phyloP scores from a whole-genome alignment of 2,797 vertebrate species.

The Remorina albescens region DNA sequence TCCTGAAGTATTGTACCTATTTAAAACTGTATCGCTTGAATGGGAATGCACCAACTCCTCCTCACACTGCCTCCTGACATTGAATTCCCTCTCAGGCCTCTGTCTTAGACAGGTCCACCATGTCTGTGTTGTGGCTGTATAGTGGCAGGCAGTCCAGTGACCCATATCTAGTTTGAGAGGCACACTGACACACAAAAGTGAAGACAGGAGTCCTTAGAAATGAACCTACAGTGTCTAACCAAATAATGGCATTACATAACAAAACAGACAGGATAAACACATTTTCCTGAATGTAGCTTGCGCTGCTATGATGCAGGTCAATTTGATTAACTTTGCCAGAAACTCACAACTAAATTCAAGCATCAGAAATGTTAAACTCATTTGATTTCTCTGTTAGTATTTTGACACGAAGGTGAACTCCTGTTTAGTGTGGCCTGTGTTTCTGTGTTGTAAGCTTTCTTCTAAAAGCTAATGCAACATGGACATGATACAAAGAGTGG shows the following conservation, averaged over 20 bases:
- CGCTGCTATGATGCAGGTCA: neutral
- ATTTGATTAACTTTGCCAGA: neutral
- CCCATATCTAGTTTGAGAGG: constrained; percentile 72
- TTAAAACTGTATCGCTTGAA: constrained; percentile 68
- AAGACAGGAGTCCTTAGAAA: constrained; percentile 64
- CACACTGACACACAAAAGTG: constrained; percentile 80
- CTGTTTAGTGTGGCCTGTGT: neutral
- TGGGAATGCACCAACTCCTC: constrained; percentile 54
- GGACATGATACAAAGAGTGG: neutral
- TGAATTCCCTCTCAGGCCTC: constrained; percentile 79
- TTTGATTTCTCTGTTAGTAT: neutral
- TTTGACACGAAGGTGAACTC: neutral
- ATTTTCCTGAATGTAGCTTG: neutral
- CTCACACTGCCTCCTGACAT: constrained; percentile 63
- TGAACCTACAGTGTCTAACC: constrained; percentile 14
- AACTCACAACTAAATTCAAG: neutral
- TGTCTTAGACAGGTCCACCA: constrained; percentile 78
- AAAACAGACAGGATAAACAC: constrained; percentile 11
- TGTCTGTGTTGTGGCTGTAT: constrained; percentile 68
- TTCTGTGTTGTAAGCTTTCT: neutral
- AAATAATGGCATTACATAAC: constrained; percentile 19
- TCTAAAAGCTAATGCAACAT: neutral
- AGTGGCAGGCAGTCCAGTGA: constrained; percentile 77
- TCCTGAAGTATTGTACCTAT: constrained; percentile 69
- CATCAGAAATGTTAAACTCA: neutral